Base-by-base conservation (phyloP, 2,888 invertebrate genomes). In the Limenitis camilla region DNA sequence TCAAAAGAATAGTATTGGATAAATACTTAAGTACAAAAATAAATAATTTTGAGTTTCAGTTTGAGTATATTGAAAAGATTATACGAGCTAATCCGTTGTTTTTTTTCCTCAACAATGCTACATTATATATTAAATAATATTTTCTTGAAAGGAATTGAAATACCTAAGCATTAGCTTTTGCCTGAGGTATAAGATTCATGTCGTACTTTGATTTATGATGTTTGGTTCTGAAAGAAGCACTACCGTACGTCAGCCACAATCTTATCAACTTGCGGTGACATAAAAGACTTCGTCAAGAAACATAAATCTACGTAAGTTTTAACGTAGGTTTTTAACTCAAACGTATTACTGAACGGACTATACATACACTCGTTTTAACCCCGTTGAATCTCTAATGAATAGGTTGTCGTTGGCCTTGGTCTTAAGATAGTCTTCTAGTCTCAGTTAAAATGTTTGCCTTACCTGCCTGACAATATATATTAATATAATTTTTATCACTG, bases 231-330 rank as follows among this genome's bases (percentile, higher is more conserved):
- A 50, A 55, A 58, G 52, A 52, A 50, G 52, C 44, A 40, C 55
- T 33, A 38, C 30, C 52, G 40, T 55, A 50, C 52, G 52, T 47
- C 57, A 52, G 42, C 49, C 55, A 50, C 55, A 55, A 55, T 58
- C 58, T 47, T 55, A 52, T 55, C 58, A 58, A 47, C 57, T 43
- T 40, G 55, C 42, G 58, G 52, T 45, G 55, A 58, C 58, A 55
- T 55, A 52, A 58, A 55, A 58, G 43, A 58, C 52, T 47, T 50
- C 49, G 52, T 58, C 57, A 58, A 58, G 52, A 52, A 58, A 55
- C 52, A 47, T 55, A 52, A 49, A 52, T 55, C 41, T 50, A 19
- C 51, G 40, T 49, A 41, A 44, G n/a, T n/a, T n/a, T n/a, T n/a
- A n/a, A n/a, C n/a, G n/a, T n/a, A n/a, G n/a, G n/a, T n/a, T n/a